phyloP scores from a whole-genome alignment of 2,888 invertebrate genomes.

The Lissonota sp. region DNA sequence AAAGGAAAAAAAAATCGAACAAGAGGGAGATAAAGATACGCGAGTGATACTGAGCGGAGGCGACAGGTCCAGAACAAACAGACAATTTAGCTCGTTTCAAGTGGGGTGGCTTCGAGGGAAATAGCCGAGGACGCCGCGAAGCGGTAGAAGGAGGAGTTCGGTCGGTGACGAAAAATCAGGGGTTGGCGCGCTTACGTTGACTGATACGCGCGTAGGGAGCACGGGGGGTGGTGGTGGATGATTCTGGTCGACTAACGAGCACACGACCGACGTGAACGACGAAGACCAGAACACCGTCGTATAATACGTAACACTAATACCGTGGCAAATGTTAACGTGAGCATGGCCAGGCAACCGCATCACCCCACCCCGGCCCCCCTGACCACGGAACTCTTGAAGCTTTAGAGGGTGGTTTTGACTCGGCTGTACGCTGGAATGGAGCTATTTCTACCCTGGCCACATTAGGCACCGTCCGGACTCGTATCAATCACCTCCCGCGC shows the following conservation, averaged over 20 bases:
- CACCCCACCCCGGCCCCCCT: constrained; percentile 48
- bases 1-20: constrained; percentile 48
- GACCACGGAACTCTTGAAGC: constrained; percentile 60
- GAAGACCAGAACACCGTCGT: constrained; percentile 47
- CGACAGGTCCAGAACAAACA: constrained; percentile 77
- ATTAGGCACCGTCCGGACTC: constrained; percentile 81
- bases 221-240: no score
- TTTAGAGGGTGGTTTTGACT: constrained; percentile 71
- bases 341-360: constrained; percentile 40
- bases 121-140: constrained; percentile 53
- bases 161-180: constrained; percentile 76
- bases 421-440: constrained; percentile 46
- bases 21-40: constrained; percentile 49
- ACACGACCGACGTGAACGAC: constrained; percentile 72
- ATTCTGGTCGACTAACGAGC: constrained; percentile 78
- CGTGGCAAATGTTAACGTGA: constrained; percentile 8
- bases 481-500: constrained; percentile 79
- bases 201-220: constrained; percentile 77
- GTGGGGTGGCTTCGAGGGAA: constrained; percentile 61
- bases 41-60: constrained; percentile 55
- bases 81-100: constrained; percentile 80
- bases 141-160: constrained; percentile 26
- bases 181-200: constrained; percentile 78
- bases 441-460: constrained; percentile 65
- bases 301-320: constrained; percentile 41